Evolutionary conservation across 2,888 invertebrate genomes (phyloP), one percentile per base, ranked within the genome.

Genomic region (Apodemia zela): DNA sequence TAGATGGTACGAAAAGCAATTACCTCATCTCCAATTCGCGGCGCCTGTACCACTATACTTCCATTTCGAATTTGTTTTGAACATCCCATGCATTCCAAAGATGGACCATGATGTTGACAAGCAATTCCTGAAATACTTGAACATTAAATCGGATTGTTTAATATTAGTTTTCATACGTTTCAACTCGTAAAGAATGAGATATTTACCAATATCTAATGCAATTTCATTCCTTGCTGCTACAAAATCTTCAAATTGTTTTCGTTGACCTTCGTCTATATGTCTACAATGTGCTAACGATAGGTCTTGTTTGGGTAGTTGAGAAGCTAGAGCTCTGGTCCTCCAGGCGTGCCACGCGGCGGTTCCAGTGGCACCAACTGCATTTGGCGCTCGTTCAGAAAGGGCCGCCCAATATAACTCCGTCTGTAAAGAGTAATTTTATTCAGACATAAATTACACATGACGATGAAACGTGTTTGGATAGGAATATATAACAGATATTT

Each of bases 301-400:
- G 84, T 99, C 99, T 90, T 98, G 98, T 83, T 96, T 96, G 51
- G 99, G 99, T 77, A 99, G 92, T 89, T 99, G 99, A 68, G 94
- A 93, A 69, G 97, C 95, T 75, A 99, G 91, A 78, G 94, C 82
- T 72, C 92, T 75, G 70, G 88, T 84, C 71, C 86, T 69, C 89
- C 89, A 91, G 0, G 84, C 84, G 8, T 88, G 84, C 90, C 87
- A 90, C 5, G 86, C 87, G 0, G 85, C 82, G 3, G 84, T 75
- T 1, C 89, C 89, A 0, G 85, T 88, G 69, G 86, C 85, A 77
- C 89, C 90, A 61, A 84, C 84, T 67, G 79, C 73, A 1, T 78
- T 80, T 84, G 93, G 97, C 94, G 85, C 79, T 0, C 87, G 80
- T 77, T 97, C 96, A 60, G 95, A 94, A 77, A 99, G 93, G 81